Base-by-base conservation (phyloP, 2,113 vertebrate genomes). In the Naja naja region DNA sequence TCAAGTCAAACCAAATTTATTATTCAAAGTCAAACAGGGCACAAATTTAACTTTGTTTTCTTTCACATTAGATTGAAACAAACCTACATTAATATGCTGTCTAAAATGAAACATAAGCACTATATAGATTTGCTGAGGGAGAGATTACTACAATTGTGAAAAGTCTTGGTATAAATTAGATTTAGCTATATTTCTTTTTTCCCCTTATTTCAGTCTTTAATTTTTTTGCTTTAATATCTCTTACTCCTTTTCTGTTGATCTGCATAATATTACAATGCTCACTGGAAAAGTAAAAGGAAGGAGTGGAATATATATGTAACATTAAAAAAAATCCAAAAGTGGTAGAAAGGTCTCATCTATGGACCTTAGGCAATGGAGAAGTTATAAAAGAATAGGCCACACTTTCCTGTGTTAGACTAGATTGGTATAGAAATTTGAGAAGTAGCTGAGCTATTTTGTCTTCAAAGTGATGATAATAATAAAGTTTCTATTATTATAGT, bases 401-500 rank as follows among this genome's bases (percentile, higher is more conserved):
- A 43, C 47, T 86, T 85, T 16, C 7, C 39, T 47, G 11, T 27
- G 10, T 14, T n/a, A 54, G 43, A 53, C 30, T 43, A 34, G 12
- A 10, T 14, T 55, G 49, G 23, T 25, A 27, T 54, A 54, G 6
- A 34, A 90, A 74, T 27, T 43, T 22, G 52, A 64, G 22, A 22
- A 25, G 25, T 14, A 85, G 43, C 49, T 88, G 90, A 52, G 93
- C 74, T 58, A 81, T 60, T 20, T 22, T 1, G 0, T 90, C 53
- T n/a, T 30, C 30, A 91, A 93, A 92, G 89, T 49, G 93, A 74
- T 14, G 53, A 18, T 56, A 23, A 56, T 56, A 90, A 93, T 88
- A 95, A 22, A 90, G 14, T 91, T 60, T 60, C 27, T 60, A 60
- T 60, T 60, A 60, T 60, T 30, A 60, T 30, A 60, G 58, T 30